These are phyloP conservation scores for Orbicella faveolata DNA, from an alignment of 64 coral and sea anemone species.

Conservation along the genomic window DNA sequence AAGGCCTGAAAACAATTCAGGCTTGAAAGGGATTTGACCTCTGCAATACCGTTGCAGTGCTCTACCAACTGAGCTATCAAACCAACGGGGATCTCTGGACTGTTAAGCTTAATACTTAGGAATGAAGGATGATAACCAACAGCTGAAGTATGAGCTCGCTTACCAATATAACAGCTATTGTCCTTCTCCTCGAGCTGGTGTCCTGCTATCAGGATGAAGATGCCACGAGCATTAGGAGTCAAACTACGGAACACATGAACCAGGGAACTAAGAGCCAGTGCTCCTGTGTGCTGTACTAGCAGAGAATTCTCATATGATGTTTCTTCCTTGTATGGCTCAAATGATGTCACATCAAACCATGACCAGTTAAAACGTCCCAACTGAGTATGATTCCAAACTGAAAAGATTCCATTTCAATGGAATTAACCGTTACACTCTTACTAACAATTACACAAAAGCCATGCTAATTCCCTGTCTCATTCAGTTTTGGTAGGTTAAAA, in stretches of 20 bases:
- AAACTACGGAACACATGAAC: constrained; percentile 95
- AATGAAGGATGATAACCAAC: background rate
- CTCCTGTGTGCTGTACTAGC: constrained; percentile 88
- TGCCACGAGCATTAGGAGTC: constrained; percentile 87
- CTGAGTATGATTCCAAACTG: constrained; percentile 98
- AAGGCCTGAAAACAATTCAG: no score
- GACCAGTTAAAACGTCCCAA: constrained; percentile 93
- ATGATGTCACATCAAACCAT: constrained; percentile 99
- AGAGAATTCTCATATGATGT: constrained; percentile 98
- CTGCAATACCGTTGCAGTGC: no score
- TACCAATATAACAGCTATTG: constrained; percentile 85
- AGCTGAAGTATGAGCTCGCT: background rate
- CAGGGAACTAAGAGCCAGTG: constrained; percentile 88
- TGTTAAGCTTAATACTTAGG: no score
- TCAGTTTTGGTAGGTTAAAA: no score
- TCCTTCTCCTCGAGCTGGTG: constrained; percentile 87
- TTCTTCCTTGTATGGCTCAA: constrained; percentile 92
- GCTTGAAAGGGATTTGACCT: no score
- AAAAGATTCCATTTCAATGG: constrained; percentile 3
- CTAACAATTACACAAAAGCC: no score
- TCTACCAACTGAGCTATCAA: no score
- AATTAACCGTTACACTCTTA: no score
- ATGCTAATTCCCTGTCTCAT: no score
- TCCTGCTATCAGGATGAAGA: constrained; percentile 81
- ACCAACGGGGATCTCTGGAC: no score